A percentile compares a stretch with the other conserved stretches of the same genome.
phyloP scores from a whole-genome alignment of 2,888 invertebrate genomes.

The Nymphalis c-album region DNA sequence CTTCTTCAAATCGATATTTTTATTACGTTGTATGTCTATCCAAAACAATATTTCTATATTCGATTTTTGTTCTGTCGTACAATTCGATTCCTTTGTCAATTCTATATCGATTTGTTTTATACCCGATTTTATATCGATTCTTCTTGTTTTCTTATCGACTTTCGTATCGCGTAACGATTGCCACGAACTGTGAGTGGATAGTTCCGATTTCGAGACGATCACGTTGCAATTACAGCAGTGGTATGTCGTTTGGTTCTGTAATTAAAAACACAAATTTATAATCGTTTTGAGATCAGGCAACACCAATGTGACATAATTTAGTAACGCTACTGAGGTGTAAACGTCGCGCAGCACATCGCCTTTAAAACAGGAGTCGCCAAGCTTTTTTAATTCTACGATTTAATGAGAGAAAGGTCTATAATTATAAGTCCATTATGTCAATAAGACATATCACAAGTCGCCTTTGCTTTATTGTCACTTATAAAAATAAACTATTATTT shows the following conservation, averaged over 20 bases:
- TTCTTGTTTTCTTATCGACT: constrained; percentile 26
- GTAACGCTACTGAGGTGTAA: no score
- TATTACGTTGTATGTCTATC: constrained; percentile 18
- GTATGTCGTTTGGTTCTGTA: constrained; percentile 30
- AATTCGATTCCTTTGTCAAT: constrained; percentile 38
- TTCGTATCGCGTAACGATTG: constrained; percentile 26
- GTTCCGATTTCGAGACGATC: constrained; percentile 37
- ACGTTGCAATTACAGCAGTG: constrained; percentile 55
- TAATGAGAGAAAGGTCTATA: no score
- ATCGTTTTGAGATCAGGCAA: no score
- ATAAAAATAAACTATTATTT: no score
- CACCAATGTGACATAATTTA: no score
- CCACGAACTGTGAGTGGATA: constrained; percentile 43
- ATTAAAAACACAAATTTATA: no score
- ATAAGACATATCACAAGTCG: no score
- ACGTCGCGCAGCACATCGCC: no score
- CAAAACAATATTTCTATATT: constrained; percentile 29
- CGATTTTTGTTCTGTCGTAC: constrained; percentile 31
- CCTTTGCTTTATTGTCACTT: no score
- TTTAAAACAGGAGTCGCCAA: no score
- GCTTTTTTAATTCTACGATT: no score
- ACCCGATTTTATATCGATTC: constrained; percentile 31
- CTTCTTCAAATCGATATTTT: constrained; percentile 17
- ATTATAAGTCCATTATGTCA: no score
- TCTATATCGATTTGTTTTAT: constrained; percentile 25